phyloP scores from a whole-genome alignment of 2,113 vertebrate genomes.

The Cettia cetti region DNA sequence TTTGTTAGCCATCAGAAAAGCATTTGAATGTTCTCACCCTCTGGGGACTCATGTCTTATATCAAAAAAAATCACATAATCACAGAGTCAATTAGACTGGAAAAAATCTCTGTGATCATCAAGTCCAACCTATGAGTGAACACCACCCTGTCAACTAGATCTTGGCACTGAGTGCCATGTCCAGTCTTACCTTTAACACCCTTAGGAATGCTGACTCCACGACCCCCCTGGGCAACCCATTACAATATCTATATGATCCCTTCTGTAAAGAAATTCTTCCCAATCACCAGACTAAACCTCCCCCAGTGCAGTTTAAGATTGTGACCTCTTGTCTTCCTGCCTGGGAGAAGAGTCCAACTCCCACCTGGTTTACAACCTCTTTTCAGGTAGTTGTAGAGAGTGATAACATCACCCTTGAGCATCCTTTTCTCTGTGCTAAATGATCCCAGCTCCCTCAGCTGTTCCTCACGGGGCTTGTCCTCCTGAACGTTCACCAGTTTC shows the following conservation, averaged over 20 bases:
- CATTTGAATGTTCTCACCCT: background rate
- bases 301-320: background rate
- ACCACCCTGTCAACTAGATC: background rate
- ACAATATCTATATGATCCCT: background rate
- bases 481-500: background rate
- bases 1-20: background rate
- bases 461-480: background rate
- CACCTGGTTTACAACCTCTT: background rate
- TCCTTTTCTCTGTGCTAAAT: background rate
- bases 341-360: background rate
- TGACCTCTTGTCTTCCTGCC: background rate
- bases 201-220: background rate
- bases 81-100: background rate
- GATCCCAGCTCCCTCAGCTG: background rate
- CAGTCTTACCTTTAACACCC: background rate
- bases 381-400: background rate
- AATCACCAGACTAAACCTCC: background rate
- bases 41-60: background rate
- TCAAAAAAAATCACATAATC: background rate
- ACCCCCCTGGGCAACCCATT: background rate
- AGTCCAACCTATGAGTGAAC: background rate
- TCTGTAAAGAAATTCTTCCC: background rate
- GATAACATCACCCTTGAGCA: background rate
- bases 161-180: no score
- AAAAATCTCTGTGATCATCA: background rate